Conservation (phyloP, 2,113 vertebrate genomes). For the Pangasianodon hypophthalmus region DNA sequence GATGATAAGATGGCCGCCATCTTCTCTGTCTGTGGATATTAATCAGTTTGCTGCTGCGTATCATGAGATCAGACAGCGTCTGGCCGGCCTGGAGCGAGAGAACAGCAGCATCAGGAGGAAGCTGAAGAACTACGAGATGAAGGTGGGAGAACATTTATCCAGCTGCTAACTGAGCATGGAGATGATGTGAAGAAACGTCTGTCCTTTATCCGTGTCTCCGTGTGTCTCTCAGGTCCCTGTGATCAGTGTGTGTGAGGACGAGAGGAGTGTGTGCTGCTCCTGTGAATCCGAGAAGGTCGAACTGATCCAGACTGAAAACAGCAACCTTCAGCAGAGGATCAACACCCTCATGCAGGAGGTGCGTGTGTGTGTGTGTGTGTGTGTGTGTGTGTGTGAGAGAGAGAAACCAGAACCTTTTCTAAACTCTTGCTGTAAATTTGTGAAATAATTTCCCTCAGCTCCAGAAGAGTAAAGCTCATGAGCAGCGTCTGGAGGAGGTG, state of each 20-base stretch:
- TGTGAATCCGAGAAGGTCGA: constrained; percentile 80
- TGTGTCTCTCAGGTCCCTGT: constrained; percentile 77
- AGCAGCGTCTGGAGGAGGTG: constrained; percentile 87
- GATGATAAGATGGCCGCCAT: constrained; percentile 78
- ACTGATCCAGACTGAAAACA: constrained; percentile 81
- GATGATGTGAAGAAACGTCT: neutral
- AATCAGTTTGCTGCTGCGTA: constrained; percentile 90
- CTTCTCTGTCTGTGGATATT: constrained; percentile 79
- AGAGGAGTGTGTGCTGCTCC: constrained; percentile 65
- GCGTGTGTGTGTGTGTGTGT: neutral
- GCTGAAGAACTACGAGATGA: constrained; percentile 86
- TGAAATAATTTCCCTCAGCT: constrained; percentile 68
- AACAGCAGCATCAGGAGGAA: constrained; percentile 86
- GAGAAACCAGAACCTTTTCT: neutral
- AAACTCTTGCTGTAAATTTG: neutral
- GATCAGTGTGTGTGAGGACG: constrained; percentile 81
- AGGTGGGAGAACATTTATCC: constrained; percentile 67
- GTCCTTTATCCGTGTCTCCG: neutral
- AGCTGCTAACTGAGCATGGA: neutral
- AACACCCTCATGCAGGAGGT: constrained; percentile 87
- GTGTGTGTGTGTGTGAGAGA: neutral
- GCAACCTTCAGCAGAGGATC: constrained; percentile 81
- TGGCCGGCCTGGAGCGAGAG: constrained; percentile 85
- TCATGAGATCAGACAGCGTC: constrained; percentile 86
- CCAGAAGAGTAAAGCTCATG: constrained; percentile 86